A percentile compares a stretch with the other conserved stretches of the same genome.
Conservation (phyloP, 92 coral and sea anemone species). For the Scolanthus callimorphus region DNA sequence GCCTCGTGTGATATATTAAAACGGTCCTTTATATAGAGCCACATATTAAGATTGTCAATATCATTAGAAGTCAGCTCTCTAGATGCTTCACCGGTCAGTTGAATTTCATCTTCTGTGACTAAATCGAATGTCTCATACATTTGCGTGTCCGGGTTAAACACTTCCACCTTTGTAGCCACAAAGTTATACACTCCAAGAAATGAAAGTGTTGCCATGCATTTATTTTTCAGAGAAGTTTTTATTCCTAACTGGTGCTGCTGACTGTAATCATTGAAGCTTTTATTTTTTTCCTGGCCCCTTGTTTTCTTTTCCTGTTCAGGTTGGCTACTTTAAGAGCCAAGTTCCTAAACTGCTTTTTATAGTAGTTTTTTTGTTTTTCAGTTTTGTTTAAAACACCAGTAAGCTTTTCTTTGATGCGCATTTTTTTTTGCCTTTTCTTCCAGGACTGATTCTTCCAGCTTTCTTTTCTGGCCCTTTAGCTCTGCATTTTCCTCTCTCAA, state of each 20-base stretch:
- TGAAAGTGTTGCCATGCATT: conserved; percentile 41
- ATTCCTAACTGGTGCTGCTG: conserved; percentile 5
- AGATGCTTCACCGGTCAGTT: conserved; percentile 9
- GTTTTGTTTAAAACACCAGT: neutral
- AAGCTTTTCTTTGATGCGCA: neutral
- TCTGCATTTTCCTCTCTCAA: neutral
- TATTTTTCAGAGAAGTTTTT: conserved; percentile 4
- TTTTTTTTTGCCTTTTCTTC: neutral
- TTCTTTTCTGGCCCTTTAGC: no score
- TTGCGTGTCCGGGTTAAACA: conserved; percentile 28
- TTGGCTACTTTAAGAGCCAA: conserved; percentile 7
- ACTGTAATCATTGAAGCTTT: neutral
- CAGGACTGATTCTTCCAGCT: neutral
- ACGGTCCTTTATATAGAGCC: conserved; percentile 46
- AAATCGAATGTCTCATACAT: conserved; percentile 30
- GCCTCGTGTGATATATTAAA: conserved; percentile 42
- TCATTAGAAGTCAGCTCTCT: conserved; percentile 26
- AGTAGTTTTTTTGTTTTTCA: conserved; percentile 5
- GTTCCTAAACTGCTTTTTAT: conserved; percentile 3
- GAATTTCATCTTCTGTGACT: conserved; percentile 20
- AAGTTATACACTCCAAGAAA: conserved; percentile 47
- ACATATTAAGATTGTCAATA: conserved; percentile 24
- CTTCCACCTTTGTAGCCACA: conserved; percentile 50
- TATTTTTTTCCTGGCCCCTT: conserved; percentile 12
- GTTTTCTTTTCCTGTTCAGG: neutral